Evolutionary conservation across 2,888 invertebrate species (phyloP).

Genomic region (Apotomis capreana): DNA sequence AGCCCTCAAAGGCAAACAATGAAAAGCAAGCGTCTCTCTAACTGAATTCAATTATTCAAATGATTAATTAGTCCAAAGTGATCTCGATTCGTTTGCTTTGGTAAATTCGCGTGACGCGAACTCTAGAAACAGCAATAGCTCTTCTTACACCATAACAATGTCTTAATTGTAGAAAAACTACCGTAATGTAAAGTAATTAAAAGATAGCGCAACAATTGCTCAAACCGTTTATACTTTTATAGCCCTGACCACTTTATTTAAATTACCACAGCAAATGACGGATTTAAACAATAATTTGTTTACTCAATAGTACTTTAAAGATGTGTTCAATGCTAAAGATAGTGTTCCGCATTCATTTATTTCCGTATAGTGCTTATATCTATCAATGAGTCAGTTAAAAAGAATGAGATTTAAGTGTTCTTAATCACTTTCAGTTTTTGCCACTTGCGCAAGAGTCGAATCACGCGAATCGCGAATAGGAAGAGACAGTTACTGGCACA

Average conservation of each 20-base stretch:
- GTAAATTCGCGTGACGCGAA: conserved; percentile 16
- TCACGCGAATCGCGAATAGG: conserved; percentile 62
- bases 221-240: conserved; percentile 50
- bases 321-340: background rate
- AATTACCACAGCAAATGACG: conserved; percentile 52
- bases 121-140: conserved; percentile 20
- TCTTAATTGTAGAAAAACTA: conserved; percentile 39
- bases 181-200: conserved; percentile 44
- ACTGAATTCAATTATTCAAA: conserved; percentile 3
- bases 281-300: conserved; percentile 51
- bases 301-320: conserved; percentile 17
- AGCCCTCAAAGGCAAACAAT: conserved; percentile 9
- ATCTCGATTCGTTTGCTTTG: background rate
- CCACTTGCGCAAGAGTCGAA: conserved; percentile 38
- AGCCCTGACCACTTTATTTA: conserved; percentile 56
- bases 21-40: conserved; percentile 6
- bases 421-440: conserved; percentile 32
- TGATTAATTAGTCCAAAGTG: conserved; percentile 7
- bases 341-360: background rate
- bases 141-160: conserved; percentile 38
- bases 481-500: conserved; percentile 49
- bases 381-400: conserved; percentile 11
- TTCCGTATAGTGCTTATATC: conserved; percentile 11
- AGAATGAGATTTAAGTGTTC: conserved; percentile 17
- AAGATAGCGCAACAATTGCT: conserved; percentile 51